phyloP scores from a whole-genome alignment of 2,797 vertebrate species.

The Sciurus carolinensis region DNA sequence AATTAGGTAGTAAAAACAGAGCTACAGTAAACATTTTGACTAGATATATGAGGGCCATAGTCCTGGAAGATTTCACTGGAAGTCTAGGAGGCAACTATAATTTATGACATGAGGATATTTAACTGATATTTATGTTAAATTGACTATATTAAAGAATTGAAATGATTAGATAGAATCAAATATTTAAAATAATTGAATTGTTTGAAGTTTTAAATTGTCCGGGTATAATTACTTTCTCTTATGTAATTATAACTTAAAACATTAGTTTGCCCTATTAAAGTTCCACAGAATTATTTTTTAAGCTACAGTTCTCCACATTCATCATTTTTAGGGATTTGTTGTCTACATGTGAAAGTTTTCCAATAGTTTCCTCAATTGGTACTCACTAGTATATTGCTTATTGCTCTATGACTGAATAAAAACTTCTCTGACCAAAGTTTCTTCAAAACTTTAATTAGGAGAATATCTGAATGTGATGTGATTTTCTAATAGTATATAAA shows the following conservation, averaged over 20 bases:
- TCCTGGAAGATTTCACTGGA: not conserved
- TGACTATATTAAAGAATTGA: not conserved
- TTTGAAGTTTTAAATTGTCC: not conserved
- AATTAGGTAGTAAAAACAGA: not conserved
- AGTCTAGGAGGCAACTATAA: not conserved
- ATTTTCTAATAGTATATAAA: not conserved
- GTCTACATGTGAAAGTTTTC: not conserved
- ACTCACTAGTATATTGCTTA: not conserved
- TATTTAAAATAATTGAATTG: not conserved
- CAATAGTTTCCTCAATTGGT: not conserved
- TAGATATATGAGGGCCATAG: not conserved
- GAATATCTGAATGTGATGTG: not conserved
- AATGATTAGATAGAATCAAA: not conserved
- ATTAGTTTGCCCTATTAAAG: not conserved
- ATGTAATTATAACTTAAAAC: not conserved
- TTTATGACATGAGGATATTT: not conserved
- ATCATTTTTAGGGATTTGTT: not conserved
- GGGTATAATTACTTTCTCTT: not conserved
- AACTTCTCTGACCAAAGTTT: not conserved
- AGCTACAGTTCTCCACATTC: not conserved
- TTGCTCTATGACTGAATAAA: not conserved
- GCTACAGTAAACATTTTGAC: not conserved
- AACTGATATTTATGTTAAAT: not conserved
- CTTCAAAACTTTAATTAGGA: not conserved
- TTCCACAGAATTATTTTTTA: not conserved